phyloP scores from a whole-genome alignment of 2,888 invertebrate species.

The Eretmocerus hayati region DNA sequence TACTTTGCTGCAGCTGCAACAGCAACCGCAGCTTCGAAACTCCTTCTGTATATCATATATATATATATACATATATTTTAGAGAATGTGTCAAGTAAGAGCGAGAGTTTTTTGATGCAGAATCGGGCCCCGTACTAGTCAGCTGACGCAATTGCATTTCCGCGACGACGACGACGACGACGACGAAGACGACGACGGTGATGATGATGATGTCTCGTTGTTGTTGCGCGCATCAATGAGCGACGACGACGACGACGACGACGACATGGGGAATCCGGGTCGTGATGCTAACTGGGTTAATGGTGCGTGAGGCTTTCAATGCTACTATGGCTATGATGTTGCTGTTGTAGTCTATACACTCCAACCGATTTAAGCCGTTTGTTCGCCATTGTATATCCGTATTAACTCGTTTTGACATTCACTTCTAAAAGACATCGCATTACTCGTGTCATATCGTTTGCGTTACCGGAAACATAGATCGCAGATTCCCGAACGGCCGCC shows the following conservation, averaged over 20 bases:
- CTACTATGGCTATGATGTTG: neutral
- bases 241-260: neutral
- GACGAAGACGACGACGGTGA: neutral
- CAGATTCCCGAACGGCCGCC: too few species aligned
- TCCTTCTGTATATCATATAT: too few species aligned
- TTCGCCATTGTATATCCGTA: neutral
- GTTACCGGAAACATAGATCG: too few species aligned
- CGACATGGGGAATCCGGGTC: slow-evolving; percentile 14
- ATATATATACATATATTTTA: too few species aligned
- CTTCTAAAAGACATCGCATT: neutral
- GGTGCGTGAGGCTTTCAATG: slow-evolving; percentile 10
- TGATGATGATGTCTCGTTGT: neutral
- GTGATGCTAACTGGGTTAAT: slow-evolving; percentile 17
- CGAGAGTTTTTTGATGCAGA: too few species aligned
- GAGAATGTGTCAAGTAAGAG: too few species aligned
- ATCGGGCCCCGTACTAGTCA: too few species aligned
- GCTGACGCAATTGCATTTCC: neutral
- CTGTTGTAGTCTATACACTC: too few species aligned
- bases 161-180: neutral
- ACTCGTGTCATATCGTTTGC: too few species aligned
- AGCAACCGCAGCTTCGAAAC: too few species aligned
- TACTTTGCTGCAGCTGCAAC: too few species aligned
- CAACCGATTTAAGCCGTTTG: neutral
- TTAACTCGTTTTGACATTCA: neutral
- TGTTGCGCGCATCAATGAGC: neutral